These are phyloP conservation scores for Lamproptera curius DNA, from an alignment of 2,888 invertebrate genomes.

Conservation along the genomic window DNA sequence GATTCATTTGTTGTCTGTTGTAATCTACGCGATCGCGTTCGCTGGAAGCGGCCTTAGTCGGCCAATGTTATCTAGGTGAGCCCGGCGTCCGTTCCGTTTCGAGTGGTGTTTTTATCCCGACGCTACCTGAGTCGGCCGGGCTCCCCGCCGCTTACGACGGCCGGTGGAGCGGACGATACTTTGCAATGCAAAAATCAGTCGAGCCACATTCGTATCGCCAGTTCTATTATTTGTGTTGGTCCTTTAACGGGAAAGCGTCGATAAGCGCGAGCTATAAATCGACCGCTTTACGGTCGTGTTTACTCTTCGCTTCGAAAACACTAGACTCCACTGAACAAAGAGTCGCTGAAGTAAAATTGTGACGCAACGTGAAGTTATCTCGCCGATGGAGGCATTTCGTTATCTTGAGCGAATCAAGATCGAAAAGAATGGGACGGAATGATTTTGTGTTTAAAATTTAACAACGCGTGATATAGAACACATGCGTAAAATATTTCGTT, in stretches of 20 bases:
- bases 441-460: not conserved
- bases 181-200: slow-evolving; percentile 7
- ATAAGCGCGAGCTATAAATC: slow-evolving; percentile 49
- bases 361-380: slow-evolving; percentile 13
- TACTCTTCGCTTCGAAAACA: slow-evolving; percentile 26
- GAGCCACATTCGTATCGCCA: slow-evolving; percentile 3
- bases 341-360: slow-evolving; percentile 3
- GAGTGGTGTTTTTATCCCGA: slow-evolving; percentile 73
- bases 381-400: slow-evolving; percentile 8
- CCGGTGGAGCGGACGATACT: slow-evolving; percentile 35
- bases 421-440: slow-evolving; percentile 9
- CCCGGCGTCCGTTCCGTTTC: slow-evolving; percentile 64
- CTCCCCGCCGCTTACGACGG: slow-evolving; percentile 41
- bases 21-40: slow-evolving; percentile 33
- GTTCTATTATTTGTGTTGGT: slow-evolving; percentile 35
- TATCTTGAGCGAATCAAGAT: slow-evolving; percentile 9
- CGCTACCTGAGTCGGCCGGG: slow-evolving; percentile 55
- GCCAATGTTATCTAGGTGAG: slow-evolving; percentile 66
- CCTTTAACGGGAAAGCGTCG: slow-evolving; percentile 37
- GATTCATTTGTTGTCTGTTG: slow-evolving; percentile 41
- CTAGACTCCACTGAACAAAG: slow-evolving; percentile 12
- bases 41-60: slow-evolving; percentile 28
- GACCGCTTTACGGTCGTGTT: slow-evolving; percentile 47
- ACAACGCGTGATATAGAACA: not conserved
- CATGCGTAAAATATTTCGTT: not conserved